These are phyloP conservation scores for Heterodera filipjevi DNA, from an alignment of 2,888 invertebrate species.

Conservation along the genomic window DNA sequence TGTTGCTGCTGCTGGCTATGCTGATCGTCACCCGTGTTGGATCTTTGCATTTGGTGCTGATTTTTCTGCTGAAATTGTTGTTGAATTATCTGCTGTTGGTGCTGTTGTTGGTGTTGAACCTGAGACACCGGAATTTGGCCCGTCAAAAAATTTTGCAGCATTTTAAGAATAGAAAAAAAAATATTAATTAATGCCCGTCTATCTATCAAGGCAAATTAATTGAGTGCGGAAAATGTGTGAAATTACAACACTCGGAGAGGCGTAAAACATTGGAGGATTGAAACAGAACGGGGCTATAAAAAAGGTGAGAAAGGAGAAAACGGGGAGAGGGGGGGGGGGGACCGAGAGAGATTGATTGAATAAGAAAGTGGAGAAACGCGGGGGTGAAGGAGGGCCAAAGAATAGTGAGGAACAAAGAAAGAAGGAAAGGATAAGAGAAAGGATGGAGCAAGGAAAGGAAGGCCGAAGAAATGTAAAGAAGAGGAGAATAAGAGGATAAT, in stretches of 20 bases:
- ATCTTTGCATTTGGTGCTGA: constrained; percentile 8
- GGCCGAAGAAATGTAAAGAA: too few relatives aligned
- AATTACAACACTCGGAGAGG: neutral
- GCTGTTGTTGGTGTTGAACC: constrained; percentile 22
- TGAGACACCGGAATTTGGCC: constrained; percentile 1
- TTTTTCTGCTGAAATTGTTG: constrained; percentile 14
- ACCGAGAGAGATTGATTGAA: neutral
- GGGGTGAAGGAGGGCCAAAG: neutral
- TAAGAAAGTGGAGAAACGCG: neutral
- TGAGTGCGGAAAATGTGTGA: too few relatives aligned
- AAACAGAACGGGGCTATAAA: neutral
- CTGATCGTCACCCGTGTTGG: constrained; percentile 12
- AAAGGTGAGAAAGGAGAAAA: neutral
- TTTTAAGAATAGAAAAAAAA: constrained; percentile 1
- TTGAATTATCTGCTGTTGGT: constrained; percentile 17
- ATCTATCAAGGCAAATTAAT: too few relatives aligned
- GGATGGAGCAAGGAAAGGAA: neutral
- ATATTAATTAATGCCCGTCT: neutral
- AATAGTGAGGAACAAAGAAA: neutral
- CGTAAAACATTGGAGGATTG: neutral
- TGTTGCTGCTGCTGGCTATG: constrained; percentile 19
- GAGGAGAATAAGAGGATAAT: neutral
- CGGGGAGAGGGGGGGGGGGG: neutral
- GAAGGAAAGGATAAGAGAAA: neutral
- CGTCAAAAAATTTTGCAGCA: constrained; percentile 27